Conservation (phyloP, 2,888 invertebrate species). For the Cremastinae sp. region DNA sequence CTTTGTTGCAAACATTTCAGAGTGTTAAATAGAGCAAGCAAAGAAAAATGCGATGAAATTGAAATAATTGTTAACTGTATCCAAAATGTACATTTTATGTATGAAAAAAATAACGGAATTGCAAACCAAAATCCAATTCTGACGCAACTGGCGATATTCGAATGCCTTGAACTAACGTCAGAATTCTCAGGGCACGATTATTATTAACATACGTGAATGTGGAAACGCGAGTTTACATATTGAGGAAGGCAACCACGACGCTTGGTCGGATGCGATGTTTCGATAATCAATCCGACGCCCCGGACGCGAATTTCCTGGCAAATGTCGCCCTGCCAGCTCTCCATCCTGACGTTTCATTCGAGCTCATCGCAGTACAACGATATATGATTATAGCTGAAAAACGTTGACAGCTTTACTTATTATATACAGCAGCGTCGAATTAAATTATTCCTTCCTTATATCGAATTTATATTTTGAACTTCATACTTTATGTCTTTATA, state of each 20-base stretch:
- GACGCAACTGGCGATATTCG: constrained; percentile 5
- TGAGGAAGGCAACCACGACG: constrained; percentile 4
- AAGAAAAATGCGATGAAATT: too few species aligned
- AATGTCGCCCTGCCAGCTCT: constrained; percentile 5
- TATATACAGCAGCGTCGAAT: too few species aligned
- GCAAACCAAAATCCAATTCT: neutral
- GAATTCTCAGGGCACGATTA: neutral
- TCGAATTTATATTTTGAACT: too few species aligned
- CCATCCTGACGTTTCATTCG: constrained; percentile 40
- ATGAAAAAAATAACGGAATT: too few species aligned
- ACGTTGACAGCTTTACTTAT: too few species aligned
- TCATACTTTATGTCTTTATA: too few species aligned
- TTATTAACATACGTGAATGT: neutral
- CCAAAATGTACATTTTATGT: too few species aligned
- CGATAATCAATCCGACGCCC: constrained; percentile 39
- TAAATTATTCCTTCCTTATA: too few species aligned
- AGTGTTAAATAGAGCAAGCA: too few species aligned
- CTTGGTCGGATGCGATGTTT: constrained; percentile 43
- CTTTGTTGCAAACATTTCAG: constrained; percentile 11
- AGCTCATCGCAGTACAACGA: neutral
- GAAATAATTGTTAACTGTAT: too few species aligned
- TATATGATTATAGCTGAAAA: too few species aligned
- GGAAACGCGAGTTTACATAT: too few species aligned
- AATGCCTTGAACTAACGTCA: constrained; percentile 14
- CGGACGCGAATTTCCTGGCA: neutral